Conservation (phyloP, 2,113 vertebrate genomes). For the Copsychus sechellarum region DNA sequence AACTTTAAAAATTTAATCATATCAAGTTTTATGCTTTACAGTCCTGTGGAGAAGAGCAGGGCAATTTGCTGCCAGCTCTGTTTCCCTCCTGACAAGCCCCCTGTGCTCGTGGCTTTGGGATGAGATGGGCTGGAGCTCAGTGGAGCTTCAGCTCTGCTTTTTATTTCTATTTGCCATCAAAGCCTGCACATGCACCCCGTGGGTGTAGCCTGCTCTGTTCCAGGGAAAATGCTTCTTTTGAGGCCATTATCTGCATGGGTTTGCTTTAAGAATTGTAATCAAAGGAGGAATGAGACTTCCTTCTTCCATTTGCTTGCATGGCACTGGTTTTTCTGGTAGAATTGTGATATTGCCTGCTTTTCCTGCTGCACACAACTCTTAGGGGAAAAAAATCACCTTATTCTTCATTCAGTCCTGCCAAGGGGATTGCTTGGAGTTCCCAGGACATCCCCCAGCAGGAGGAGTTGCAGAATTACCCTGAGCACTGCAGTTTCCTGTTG, state of each 20-base stretch:
- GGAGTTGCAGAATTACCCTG: not conserved
- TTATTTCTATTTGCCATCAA: not conserved
- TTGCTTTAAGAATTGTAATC: not conserved
- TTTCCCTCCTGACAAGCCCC: not conserved
- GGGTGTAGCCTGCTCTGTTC: not conserved
- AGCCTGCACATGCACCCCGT: not conserved
- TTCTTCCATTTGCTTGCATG: not conserved
- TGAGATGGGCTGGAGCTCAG: not conserved
- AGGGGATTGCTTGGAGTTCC: not conserved
- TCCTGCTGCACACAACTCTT: not conserved
- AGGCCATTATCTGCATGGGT: not conserved
- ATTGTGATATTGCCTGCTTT: not conserved
- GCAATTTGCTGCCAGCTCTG: not conserved
- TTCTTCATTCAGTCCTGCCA: not conserved
- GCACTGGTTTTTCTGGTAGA: not conserved
- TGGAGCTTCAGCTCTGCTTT: not conserved
- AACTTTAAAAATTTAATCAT: not conserved
- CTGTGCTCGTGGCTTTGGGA: not conserved
- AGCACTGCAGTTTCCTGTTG: not conserved
- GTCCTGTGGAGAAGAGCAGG: not conserved
- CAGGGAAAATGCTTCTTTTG: not conserved
- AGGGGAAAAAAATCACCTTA: not conserved
- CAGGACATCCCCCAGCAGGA: not conserved
- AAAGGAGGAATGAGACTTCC: slow-evolving; percentile 19
- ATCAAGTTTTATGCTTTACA: not conserved